Conservation (phyloP, 2,797 vertebrate genomes). For the Platalea minor region DNA sequence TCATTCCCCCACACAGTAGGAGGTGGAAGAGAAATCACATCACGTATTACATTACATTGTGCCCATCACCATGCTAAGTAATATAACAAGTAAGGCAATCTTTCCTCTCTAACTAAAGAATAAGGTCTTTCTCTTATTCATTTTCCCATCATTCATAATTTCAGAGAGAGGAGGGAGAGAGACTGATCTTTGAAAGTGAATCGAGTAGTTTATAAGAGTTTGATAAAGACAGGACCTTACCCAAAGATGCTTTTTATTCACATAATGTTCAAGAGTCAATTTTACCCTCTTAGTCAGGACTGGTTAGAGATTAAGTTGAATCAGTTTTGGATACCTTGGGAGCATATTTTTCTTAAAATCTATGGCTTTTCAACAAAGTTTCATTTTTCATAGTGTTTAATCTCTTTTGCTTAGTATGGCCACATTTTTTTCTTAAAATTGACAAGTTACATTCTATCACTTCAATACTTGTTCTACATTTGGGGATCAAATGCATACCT, state of each 20-base stretch:
- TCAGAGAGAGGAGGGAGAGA: neutral
- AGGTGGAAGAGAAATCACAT: neutral
- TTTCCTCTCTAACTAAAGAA: neutral
- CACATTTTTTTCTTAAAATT: neutral
- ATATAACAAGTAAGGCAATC: neutral
- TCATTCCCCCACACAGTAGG: neutral
- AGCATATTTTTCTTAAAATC: slow-evolving; percentile 6
- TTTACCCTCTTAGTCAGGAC: neutral
- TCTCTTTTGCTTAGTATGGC: neutral
- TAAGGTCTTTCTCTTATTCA: neutral
- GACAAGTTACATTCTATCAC: neutral
- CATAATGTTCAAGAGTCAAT: neutral
- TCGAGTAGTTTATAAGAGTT: neutral
- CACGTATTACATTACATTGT: neutral
- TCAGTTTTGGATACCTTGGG: neutral
- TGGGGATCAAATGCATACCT: neutral
- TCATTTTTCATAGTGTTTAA: slow-evolving; percentile 16
- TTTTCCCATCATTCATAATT: neutral
- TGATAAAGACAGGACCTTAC: neutral
- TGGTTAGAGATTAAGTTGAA: neutral
- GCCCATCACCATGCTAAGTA: neutral
- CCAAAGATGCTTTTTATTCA: slow-evolving; percentile 5
- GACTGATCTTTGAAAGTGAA: neutral
- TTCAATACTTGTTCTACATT: neutral
- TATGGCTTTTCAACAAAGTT: neutral